These are phyloP conservation scores for Loxodonta africana DNA, from an alignment of 2,113 vertebrate genomes.

Conservation along the genomic window DNA sequence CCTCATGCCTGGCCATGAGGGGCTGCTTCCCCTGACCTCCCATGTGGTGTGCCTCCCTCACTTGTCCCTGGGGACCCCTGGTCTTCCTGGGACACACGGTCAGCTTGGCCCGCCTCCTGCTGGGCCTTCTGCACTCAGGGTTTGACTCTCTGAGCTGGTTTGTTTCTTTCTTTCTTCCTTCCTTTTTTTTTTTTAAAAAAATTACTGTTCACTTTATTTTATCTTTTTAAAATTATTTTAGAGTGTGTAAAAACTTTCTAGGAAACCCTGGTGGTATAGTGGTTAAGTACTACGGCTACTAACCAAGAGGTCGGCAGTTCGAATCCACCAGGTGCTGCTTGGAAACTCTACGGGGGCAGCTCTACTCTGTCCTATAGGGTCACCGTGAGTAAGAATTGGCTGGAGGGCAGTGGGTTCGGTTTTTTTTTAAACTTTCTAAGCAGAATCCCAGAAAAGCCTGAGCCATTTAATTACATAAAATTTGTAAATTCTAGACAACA, in stretches of 20 bases:
- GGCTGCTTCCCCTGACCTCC: not conserved
- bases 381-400: too few relatives aligned
- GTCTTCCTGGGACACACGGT: not conserved
- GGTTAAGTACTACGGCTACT: too few relatives aligned
- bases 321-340: too few relatives aligned
- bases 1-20: too few relatives aligned
- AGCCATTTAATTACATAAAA: not conserved
- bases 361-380: too few relatives aligned
- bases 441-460: constrained; percentile 41
- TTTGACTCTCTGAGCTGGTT: not conserved
- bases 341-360: too few relatives aligned
- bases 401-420: too few relatives aligned
- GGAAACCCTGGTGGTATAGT: too few relatives aligned
- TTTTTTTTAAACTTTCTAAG: not conserved
- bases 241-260: constrained; percentile 7
- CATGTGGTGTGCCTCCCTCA: not conserved
- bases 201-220: not conserved
- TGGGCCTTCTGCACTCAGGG: accelerated
- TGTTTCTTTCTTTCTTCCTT: not conserved
- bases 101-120: accelerated
- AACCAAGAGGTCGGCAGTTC: too few relatives aligned
- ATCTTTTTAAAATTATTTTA: not conserved
- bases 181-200: not conserved
- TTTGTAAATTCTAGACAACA: constrained; percentile 38
- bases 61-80: not conserved